phyloP scores from a whole-genome alignment of 2,888 invertebrate species.

The Lasioglossum marginatum region DNA sequence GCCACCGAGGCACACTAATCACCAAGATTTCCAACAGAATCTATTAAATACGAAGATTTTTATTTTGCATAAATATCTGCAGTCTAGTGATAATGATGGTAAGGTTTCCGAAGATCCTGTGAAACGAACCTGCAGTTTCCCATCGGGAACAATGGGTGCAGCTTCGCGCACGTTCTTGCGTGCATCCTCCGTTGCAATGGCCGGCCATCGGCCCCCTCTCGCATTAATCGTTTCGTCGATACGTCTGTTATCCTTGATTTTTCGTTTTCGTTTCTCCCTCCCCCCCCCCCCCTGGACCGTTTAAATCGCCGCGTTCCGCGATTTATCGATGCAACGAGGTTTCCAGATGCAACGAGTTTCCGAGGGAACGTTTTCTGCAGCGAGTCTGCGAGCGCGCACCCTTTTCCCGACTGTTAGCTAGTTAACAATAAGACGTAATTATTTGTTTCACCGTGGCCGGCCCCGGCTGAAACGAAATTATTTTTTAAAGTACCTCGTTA shows the following conservation, averaged over 20 bases:
- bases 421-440: constrained; percentile 54
- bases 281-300: neutral
- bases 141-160: constrained; percentile 52
- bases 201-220: constrained; percentile 29
- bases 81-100: neutral
- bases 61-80: neutral
- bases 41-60: neutral
- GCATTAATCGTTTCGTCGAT: constrained; percentile 48
- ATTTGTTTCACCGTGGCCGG: constrained; percentile 45
- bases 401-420: neutral
- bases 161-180: constrained; percentile 46
- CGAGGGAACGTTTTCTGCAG: neutral
- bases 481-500: constrained; percentile 65
- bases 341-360: neutral
- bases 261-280: neutral
- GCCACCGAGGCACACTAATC: neutral
- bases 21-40: neutral
- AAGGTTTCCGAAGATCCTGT: neutral
- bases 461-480: constrained; percentile 44
- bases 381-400: neutral
- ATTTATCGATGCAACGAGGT: neutral
- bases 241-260: constrained; percentile 21
- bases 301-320: constrained; percentile 13
- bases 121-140: constrained; percentile 35
- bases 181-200: constrained; percentile 8